A percentile compares a stretch with the other conserved stretches of the same genome.
phyloP scores from a whole-genome alignment of 2,113 vertebrate species.

The Amazona guildingii region DNA sequence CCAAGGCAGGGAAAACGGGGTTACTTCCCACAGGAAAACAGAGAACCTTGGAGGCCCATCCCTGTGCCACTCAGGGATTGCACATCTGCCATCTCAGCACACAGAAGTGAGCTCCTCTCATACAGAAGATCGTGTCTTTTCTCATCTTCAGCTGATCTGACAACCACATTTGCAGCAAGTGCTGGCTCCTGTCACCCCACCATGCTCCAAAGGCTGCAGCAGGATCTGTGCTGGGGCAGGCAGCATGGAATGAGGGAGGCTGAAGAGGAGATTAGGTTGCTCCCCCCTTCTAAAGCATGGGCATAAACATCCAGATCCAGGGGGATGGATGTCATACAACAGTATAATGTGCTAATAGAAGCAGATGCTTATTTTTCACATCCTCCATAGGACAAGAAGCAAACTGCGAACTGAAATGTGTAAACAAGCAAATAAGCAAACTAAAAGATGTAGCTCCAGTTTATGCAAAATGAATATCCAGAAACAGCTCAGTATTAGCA shows the following conservation, averaged over 20 bases:
- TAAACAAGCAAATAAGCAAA: not conserved
- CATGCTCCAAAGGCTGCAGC: not conserved
- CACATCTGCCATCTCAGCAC: fast-evolving
- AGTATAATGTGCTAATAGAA: not conserved
- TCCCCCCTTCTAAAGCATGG: not conserved
- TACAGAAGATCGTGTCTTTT: not conserved
- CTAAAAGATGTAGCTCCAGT: not conserved
- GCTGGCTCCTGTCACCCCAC: not conserved
- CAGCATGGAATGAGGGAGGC: not conserved
- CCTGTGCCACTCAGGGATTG: not conserved
- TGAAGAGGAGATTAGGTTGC: not conserved
- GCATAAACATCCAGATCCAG: not conserved
- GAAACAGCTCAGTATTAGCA: not conserved
- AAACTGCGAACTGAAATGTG: not conserved
- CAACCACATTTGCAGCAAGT: not conserved
- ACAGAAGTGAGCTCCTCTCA: not conserved
- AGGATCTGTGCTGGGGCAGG: not conserved
- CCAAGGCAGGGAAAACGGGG: not conserved
- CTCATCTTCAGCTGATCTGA: not conserved
- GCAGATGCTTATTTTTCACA: not conserved
- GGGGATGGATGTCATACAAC: not conserved
- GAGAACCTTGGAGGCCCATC: not conserved
- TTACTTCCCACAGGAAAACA: not conserved
- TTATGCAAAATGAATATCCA: not conserved
- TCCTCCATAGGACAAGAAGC: not conserved